These are phyloP conservation scores for Apamea epomidion DNA, from an alignment of 2,888 invertebrate genomes.

Conservation along the genomic window DNA sequence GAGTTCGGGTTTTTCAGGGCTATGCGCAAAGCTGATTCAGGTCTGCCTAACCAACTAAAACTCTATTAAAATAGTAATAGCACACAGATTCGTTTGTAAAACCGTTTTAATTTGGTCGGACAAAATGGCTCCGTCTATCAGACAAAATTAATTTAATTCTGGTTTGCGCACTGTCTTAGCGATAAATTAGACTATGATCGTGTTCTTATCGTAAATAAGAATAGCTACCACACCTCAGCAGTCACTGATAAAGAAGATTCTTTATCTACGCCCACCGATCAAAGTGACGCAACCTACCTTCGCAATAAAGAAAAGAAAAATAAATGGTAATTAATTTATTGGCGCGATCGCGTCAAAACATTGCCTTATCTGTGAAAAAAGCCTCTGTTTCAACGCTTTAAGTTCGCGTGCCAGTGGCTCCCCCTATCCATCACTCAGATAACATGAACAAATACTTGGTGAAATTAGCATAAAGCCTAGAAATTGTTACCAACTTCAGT, in stretches of 20 bases:
- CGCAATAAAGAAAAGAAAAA: conserved; percentile 58
- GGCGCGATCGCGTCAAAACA: conserved; percentile 62
- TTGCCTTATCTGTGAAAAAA: conserved; percentile 65
- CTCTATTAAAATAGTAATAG: not conserved
- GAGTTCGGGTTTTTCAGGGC: not conserved
- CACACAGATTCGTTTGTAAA: not conserved
- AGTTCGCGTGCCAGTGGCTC: conserved; percentile 77
- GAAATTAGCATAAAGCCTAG: conserved; percentile 82
- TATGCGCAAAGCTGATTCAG: not conserved
- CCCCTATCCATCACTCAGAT: conserved; percentile 86
- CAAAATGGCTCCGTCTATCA: not conserved
- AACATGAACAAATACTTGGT: conserved; percentile 80
- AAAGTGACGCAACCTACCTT: conserved; percentile 47
- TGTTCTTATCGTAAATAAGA: conserved; percentile 10
- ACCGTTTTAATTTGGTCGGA: not conserved
- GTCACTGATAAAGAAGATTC: conserved; percentile 38
- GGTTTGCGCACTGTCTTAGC: not conserved
- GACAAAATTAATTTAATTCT: not conserved
- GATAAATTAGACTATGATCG: not conserved
- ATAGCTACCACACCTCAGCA: conserved; percentile 36
- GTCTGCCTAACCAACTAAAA: not conserved
- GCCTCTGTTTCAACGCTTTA: conserved; percentile 59
- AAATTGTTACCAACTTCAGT: conserved; percentile 74
- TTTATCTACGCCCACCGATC: conserved; percentile 41
- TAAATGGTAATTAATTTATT: conserved; percentile 63